Conservation (phyloP, 2,797 vertebrate genomes). For the Okamejei kenojei region DNA sequence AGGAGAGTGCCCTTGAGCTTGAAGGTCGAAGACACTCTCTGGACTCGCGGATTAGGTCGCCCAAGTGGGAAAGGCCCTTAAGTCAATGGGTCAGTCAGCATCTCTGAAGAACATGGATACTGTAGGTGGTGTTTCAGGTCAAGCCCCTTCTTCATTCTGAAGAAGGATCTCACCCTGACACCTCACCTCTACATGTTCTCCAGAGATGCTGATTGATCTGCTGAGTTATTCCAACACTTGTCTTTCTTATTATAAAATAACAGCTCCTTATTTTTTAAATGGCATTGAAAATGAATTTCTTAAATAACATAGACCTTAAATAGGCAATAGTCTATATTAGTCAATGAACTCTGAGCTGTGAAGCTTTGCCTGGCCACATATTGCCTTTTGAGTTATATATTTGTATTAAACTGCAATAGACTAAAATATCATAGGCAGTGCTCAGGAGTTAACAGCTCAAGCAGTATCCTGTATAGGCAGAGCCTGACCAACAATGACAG, state of each 20-base stretch:
- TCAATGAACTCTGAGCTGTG: neutral
- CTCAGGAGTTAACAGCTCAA: neutral
- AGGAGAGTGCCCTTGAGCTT: too few species aligned
- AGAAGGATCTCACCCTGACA: too few species aligned
- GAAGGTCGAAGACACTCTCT: too few species aligned
- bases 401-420: neutral
- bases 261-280: neutral
- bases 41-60: too few species aligned
- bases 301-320: neutral
- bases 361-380: neutral
- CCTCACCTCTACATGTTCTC: too few species aligned
- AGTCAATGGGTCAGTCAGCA: too few species aligned
- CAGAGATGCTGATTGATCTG: too few species aligned
- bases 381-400: neutral
- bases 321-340: neutral
- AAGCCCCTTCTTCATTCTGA: too few species aligned
- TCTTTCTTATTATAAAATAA: neutral
- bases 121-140: too few species aligned
- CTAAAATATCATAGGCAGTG: neutral
- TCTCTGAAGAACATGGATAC: too few species aligned
- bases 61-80: too few species aligned
- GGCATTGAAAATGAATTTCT: neutral
- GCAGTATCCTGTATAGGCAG: neutral
- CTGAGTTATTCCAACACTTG: too few species aligned
- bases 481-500: neutral